Evolutionary conservation across 2,888 invertebrate genomes (phyloP), one percentile per base, ranked within the genome.

Genomic region (Troides oblongomaculatus): DNA sequence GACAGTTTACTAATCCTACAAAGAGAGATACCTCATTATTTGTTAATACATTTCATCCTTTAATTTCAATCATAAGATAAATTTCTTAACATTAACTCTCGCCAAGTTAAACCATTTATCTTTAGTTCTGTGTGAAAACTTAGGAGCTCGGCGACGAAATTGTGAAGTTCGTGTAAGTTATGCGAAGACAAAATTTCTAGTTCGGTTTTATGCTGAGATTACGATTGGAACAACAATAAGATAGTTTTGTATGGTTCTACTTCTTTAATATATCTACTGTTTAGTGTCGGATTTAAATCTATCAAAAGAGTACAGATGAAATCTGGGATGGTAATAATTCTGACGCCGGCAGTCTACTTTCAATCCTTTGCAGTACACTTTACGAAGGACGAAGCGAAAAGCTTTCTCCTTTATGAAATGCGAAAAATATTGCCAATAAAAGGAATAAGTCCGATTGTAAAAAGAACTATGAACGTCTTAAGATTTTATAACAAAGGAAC

Each of bases 71-170:
- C 21, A 18, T 23, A 21, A 10, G 21, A 21, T 36, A 66, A 21
- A 50, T 56, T 64, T 23, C 57, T 14, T 12, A 21, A 7, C 53
- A 39, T 14, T 23, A 43, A 39, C 23, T 46, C 43, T 46, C 39
- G 43, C 23, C 21, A 65, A 69, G 21, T 69, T 69, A 57, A 56
- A 23, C 60, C 46, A 58, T 62, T 57, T 23, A 62, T 65, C 59
- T 67, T 23, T 60, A 69, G 56, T 62, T 64, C 57, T 57, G 64
- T 56, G 64, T 36, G 57, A 57, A 65, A 62, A 65, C 61, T 61
- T 69, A 23, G 43, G 61, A 60, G 21, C 61, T 8, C 12, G 23
- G 21, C 36, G 39, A 17, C 12, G 23, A 64, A 69, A 64, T 46
- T 64, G 25, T 65, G 50, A 56, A 64, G 60, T 64, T 64, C 30